A percentile compares a stretch with the other conserved stretches of the same genome.
These are phyloP conservation scores for Cheirogaleus medius DNA, from an alignment of 2,113 vertebrate species.

Conservation along the genomic window DNA sequence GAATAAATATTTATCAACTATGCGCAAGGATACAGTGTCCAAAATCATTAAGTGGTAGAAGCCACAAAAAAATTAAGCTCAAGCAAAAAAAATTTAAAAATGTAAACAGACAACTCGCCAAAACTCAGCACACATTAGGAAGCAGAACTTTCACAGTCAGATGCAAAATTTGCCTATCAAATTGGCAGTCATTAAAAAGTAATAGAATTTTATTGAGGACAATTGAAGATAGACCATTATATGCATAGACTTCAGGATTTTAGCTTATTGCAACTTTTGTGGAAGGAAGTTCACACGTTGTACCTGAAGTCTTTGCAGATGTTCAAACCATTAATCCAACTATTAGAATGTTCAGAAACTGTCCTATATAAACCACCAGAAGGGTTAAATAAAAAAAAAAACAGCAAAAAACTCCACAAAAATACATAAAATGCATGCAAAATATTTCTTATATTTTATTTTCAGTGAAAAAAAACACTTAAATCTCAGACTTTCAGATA, in stretches of 20 bases:
- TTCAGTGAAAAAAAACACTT: neutral
- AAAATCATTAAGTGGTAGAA: accelerated
- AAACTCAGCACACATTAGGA: accelerated
- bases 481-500: no score
- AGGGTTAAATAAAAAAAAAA: neutral
- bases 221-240: neutral
- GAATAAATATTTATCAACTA: neutral
- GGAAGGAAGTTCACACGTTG: neutral
- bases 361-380: neutral
- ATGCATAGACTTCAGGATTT: neutral
- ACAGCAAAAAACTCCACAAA: neutral
- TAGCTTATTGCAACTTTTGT: neutral
- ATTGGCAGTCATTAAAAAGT: neutral
- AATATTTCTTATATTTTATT: neutral
- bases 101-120: neutral
- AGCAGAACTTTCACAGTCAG: neutral
- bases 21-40: neutral
- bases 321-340: neutral
- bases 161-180: no score
- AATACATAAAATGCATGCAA: no score
- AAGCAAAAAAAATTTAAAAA: neutral
- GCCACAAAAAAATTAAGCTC: neutral
- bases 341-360: neutral
- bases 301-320: neutral
- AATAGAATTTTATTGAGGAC: neutral